Evolutionary conservation across 2,113 vertebrate genomes (phyloP).

Genomic region (Sinocyclocheilus rhinocerous): DNA sequence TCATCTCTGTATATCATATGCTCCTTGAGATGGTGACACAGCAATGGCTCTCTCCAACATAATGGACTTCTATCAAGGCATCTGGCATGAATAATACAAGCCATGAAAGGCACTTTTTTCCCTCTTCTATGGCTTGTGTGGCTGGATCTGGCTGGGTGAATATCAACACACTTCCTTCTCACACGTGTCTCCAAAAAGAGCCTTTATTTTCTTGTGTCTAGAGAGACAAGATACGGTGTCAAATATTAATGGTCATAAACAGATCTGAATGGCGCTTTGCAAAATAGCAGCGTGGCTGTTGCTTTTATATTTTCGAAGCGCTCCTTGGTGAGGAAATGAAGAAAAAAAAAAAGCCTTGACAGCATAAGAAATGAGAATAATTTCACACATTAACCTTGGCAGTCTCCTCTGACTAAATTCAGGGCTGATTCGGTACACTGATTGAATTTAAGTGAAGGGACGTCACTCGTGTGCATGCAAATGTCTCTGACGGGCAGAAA

Average conservation of each 20-base stretch:
- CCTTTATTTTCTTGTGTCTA: conserved; percentile 40
- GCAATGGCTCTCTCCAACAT: conserved; percentile 75
- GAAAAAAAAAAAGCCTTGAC: conserved; percentile 46
- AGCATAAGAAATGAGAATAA: conserved; percentile 50
- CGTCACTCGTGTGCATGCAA: conserved; percentile 53
- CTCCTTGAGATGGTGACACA: conserved; percentile 82
- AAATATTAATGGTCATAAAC: conserved; percentile 51
- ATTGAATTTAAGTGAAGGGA: conserved; percentile 54
- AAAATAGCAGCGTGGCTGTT: conserved; percentile 42
- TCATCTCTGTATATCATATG: conserved; percentile 78
- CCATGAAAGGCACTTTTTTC: conserved; percentile 76
- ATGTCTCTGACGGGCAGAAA: conserved; percentile 46
- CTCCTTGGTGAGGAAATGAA: conserved; percentile 17
- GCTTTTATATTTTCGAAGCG: conserved; percentile 51
- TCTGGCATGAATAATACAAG: conserved; percentile 80
- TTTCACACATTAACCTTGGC: conserved; percentile 55
- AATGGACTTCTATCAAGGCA: conserved; percentile 80
- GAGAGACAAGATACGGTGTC: conserved; percentile 46
- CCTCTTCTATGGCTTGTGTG: conserved; percentile 69
- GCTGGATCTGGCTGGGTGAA: conserved; percentile 72
- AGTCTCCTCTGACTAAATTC: conserved; percentile 51
- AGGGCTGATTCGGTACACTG: conserved; percentile 53
- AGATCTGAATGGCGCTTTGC: conserved; percentile 29
- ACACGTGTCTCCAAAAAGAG: conserved; percentile 48
- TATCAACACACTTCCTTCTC: conserved; percentile 70